Base-by-base conservation (phyloP, 2,888 invertebrate species). In the Acronicta alni region DNA sequence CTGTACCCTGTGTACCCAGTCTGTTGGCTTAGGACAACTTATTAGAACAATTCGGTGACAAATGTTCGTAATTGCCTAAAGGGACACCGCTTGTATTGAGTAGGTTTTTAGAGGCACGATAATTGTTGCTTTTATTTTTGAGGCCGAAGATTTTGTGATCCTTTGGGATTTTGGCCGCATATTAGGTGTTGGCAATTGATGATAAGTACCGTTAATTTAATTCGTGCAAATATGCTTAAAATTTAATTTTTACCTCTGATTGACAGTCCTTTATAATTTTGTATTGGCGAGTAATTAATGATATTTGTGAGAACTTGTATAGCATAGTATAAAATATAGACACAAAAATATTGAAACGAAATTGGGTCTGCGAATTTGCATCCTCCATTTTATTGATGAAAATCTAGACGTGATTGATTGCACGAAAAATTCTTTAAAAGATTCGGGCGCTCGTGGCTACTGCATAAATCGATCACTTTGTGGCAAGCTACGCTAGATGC, bases 21-120 rank as follows among this genome's bases (percentile, higher is more conserved):
- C 69, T 75, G 77, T 77, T 76, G 56, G 76, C 68, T 77, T 78
- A 74, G 77, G 77, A 69, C 67, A 71, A 78, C 57, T 72, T 72
- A 75, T 75, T 75, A 75, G 74, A 75, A 75, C 74, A 73, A 73
- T 76, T 64, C 67, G 20, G 73, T 73, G 67, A 73, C 67, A 77
- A 76, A 77, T 77, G 65, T 67, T 43, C 35, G 61, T 75, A 77
- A 75, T 77, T 77, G 69, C 59, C 52, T 45, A 58, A 66, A 58
- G 52, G 66, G 59, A 62, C 71, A 51, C 52, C 57, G 58, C 35
- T 69, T 68, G 66, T 67, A 62, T 56, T 62, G 56, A 61, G 61
- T 45, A 56, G 53, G 51, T 73, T 75, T 60, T 73, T 49, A 60
- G 43, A 45, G 48, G 26, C 12, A 41, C 20, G 35, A 20, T 47